phyloP scores from a whole-genome alignment of 2,888 invertebrate species.

The Perizoma flavofasciatum region DNA sequence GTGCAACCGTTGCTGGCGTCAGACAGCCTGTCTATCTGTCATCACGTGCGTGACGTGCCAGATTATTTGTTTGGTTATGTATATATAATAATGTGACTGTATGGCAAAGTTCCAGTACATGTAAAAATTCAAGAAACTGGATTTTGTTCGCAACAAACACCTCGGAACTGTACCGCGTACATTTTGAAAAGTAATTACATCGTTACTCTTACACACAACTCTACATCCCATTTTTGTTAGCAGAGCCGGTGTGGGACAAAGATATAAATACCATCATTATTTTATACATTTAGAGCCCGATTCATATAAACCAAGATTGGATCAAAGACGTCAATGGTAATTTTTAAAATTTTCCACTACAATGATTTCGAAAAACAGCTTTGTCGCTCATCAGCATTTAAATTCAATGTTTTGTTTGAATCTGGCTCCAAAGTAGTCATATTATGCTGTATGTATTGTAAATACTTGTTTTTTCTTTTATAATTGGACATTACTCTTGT shows the following conservation, averaged over 20 bases:
- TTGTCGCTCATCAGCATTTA: constrained; percentile 6
- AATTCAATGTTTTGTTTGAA: constrained; percentile 12
- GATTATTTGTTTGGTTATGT: constrained; percentile 19
- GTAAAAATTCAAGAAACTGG: constrained; percentile 16
- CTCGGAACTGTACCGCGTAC: constrained; percentile 10
- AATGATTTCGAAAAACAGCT: not conserved
- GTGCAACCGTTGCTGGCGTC: constrained; percentile 17
- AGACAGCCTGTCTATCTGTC: constrained; percentile 26
- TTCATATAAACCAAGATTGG: constrained; percentile 5
- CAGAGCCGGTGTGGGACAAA: no score
- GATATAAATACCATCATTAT: no score
- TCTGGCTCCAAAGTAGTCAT: constrained; percentile 7
- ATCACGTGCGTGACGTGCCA: constrained; percentile 24
- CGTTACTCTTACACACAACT: constrained; percentile 17
- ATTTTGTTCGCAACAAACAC: constrained; percentile 11
- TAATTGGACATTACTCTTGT: constrained; percentile 56
- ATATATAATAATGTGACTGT: constrained; percentile 18
- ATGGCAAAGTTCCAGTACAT: constrained; percentile 29
- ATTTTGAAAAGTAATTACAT: constrained; percentile 16
- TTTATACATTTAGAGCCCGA: not conserved
- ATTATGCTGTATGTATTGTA: constrained; percentile 52
- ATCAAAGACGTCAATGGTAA: no score
- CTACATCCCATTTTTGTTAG: no score
- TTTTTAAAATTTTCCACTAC: no score
- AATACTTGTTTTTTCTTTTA: constrained; percentile 51